A percentile compares a stretch with the other conserved stretches of the same genome.
These are phyloP conservation scores for Halocynthia roretzi DNA, from an alignment of 23 tunicate genomes.

Conservation along the genomic window DNA sequence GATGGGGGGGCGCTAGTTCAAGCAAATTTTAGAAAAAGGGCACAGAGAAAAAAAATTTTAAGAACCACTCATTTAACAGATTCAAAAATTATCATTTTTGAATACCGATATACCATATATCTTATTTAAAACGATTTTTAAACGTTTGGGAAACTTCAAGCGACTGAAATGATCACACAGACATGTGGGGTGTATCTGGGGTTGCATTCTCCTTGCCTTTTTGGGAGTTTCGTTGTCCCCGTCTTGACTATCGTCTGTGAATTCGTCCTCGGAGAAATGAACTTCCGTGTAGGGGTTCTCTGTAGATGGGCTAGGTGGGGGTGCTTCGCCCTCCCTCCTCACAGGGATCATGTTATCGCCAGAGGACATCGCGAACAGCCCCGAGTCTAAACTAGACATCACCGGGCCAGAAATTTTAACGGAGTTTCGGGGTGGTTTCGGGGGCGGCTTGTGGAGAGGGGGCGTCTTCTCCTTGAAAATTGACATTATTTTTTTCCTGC, in stretches of 20 bases:
- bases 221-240: neutral
- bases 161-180: too few species aligned
- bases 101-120: too few species aligned
- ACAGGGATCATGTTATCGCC: slow-evolving; percentile 4
- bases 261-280: slow-evolving; percentile 11
- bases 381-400: slow-evolving; percentile 8
- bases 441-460: neutral
- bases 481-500: slow-evolving; percentile 10
- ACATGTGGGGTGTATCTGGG: too few species aligned
- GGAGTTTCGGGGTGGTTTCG: slow-evolving; percentile 2
- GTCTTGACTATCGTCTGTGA: slow-evolving; percentile 8
- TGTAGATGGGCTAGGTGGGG: neutral
- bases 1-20: too few species aligned
- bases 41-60: too few species aligned
- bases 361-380: slow-evolving; percentile 13
- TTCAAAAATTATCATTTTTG: too few species aligned
- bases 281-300: slow-evolving; percentile 24
- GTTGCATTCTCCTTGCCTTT: slow-evolving; percentile 11
- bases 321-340: neutral
- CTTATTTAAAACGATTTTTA: too few species aligned
- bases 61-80: too few species aligned
- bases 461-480: neutral
- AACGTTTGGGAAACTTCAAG: too few species aligned
- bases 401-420: slow-evolving; percentile 48
- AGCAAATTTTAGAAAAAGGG: too few species aligned